phyloP scores from a whole-genome alignment of 2,113 vertebrate genomes.

The Phyllostomus hastatus region DNA sequence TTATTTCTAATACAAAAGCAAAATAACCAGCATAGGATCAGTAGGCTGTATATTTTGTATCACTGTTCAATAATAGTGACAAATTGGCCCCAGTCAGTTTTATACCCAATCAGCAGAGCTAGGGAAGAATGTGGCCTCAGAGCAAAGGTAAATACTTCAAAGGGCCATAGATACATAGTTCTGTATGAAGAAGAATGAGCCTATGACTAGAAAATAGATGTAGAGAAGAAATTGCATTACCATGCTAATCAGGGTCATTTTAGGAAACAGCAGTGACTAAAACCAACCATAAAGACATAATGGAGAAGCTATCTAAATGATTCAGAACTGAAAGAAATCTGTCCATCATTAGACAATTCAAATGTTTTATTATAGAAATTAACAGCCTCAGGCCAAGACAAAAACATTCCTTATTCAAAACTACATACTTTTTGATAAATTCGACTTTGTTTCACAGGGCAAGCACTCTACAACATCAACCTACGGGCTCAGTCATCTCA shows the following conservation, averaged over 20 bases:
- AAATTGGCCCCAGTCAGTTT: not conserved
- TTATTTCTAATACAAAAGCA: slow-evolving; percentile 4
- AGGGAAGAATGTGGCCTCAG: not conserved
- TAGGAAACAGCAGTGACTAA: not conserved
- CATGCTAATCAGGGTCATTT: not conserved
- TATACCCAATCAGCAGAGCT: not conserved
- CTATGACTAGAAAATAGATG: not conserved
- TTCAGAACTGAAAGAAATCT: not conserved
- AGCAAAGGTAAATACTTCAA: not conserved
- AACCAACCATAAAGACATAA: not conserved
- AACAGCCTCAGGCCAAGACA: not conserved
- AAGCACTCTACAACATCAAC: too few relatives aligned
- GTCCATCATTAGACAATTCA: not conserved
- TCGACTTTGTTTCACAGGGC: not conserved
- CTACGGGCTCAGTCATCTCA: not conserved
- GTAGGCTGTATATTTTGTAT: not conserved
- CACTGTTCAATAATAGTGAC: not conserved
- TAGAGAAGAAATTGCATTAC: not conserved
- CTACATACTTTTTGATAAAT: not conserved
- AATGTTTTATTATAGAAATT: not conserved
- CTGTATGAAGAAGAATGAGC: not conserved
- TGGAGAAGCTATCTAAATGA: not conserved
- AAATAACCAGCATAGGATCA: not conserved
- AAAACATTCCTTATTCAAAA: not conserved
- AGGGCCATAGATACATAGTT: not conserved